These are phyloP conservation scores for Simalia tracyae DNA, from an alignment of 2,797 vertebrate genomes.

Conservation along the genomic window DNA sequence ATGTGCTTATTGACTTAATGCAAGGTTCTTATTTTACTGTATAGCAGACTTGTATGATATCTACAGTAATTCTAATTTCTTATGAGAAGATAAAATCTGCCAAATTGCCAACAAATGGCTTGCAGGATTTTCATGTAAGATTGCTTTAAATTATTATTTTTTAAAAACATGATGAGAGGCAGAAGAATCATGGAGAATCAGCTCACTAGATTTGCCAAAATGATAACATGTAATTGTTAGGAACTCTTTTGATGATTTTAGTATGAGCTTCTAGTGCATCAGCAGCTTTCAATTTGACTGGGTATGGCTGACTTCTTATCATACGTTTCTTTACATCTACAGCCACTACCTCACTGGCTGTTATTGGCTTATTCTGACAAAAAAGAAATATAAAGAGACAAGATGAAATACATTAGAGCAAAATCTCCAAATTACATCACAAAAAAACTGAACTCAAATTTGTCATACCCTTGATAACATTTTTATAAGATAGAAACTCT, in stretches of 20 bases:
- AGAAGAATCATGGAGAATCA: neutral
- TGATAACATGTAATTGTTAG: neutral
- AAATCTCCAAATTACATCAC: neutral
- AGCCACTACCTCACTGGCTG: neutral
- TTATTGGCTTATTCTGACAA: neutral
- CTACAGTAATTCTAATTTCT: neutral
- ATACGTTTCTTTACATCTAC: neutral
- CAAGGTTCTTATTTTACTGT: neutral
- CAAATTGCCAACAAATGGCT: neutral
- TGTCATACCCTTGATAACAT: slow-evolving; percentile 11
- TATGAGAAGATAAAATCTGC: neutral
- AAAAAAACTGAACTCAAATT: neutral
- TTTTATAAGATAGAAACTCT: neutral
- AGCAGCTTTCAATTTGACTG: neutral
- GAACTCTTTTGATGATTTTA: neutral
- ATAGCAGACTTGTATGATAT: neutral
- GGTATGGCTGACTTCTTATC: neutral
- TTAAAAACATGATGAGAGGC: neutral
- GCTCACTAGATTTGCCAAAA: neutral
- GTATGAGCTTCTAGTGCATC: neutral
- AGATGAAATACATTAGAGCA: neutral
- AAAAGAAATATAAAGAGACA: neutral
- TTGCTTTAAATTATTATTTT: neutral
- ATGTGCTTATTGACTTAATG: neutral
- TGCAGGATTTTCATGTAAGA: neutral